These are phyloP conservation scores for Exephanes ischioxanthus DNA, from an alignment of 2,888 invertebrate species.

Conservation along the genomic window DNA sequence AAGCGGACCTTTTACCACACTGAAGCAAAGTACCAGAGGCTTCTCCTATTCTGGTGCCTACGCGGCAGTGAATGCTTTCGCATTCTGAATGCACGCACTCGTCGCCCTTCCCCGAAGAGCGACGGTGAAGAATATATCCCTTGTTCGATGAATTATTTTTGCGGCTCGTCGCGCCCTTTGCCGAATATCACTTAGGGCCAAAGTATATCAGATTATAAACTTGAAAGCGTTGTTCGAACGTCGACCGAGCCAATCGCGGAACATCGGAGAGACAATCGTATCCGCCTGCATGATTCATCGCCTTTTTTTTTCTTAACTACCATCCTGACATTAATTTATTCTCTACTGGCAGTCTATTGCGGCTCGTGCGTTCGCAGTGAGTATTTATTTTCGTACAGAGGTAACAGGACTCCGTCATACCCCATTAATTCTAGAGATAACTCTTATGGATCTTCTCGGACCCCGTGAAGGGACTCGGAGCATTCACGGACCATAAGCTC, in stretches of 20 bases:
- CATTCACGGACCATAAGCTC: too few relatives aligned
- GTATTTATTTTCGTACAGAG: too few relatives aligned
- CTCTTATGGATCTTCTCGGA: too few relatives aligned
- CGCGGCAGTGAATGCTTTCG: conserved; percentile 11
- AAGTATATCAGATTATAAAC: conserved; percentile 48
- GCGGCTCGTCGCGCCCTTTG: conserved; percentile 33
- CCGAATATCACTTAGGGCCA: conserved; percentile 32
- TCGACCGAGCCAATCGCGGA: background rate
- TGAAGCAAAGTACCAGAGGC: conserved; percentile 33
- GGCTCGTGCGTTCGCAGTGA: too few relatives aligned
- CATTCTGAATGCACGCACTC: conserved; percentile 55
- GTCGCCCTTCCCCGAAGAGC: conserved; percentile 47
- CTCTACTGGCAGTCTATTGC: background rate
- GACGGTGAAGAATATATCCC: conserved; percentile 22
- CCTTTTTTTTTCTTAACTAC: conserved; percentile 20
- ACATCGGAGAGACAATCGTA: conserved; percentile 18
- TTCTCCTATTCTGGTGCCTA: conserved; percentile 10
- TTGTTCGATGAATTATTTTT: conserved; percentile 47
- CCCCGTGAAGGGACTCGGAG: too few relatives aligned
- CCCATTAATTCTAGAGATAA: too few relatives aligned
- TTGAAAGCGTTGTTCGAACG: conserved; percentile 18
- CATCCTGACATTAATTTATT: conserved; percentile 32
- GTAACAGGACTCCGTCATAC: too few relatives aligned
- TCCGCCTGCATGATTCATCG: conserved; percentile 56
- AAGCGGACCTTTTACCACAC: conserved; percentile 55